Conservation (phyloP, 2,113 vertebrate genomes). For the Copsychus sechellarum region DNA sequence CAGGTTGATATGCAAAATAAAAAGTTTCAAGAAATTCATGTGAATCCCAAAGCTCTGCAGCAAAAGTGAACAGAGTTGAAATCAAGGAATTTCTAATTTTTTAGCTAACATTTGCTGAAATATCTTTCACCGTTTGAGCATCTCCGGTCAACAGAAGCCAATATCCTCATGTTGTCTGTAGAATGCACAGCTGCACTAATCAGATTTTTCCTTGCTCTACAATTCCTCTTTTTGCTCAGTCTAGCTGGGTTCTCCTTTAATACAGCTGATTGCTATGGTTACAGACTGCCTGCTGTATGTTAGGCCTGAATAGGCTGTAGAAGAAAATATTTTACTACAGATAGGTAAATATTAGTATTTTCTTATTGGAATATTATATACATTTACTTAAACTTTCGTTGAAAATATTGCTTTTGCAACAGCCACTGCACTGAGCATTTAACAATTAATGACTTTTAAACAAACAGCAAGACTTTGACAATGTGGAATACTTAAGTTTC, state of each 20-base stretch:
- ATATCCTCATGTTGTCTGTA: not conserved
- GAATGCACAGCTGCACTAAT: not conserved
- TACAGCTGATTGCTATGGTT: slow-evolving; percentile 22
- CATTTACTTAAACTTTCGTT: not conserved
- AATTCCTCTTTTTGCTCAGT: slow-evolving; percentile 7
- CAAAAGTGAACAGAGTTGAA: not conserved
- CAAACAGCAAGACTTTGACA: not conserved
- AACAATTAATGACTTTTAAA: not conserved
- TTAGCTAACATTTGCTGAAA: not conserved
- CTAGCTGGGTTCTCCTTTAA: not conserved
- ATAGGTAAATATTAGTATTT: not conserved
- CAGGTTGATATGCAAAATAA: not conserved
- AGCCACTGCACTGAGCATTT: not conserved
- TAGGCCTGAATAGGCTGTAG: not conserved
- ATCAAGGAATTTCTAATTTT: not conserved
- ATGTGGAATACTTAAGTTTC: not conserved
- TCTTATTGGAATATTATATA: not conserved
- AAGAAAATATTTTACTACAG: slow-evolving; percentile 7
- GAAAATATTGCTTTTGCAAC: not conserved
- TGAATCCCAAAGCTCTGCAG: not conserved
- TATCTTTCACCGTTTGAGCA: not conserved
- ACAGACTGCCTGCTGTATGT: not conserved
- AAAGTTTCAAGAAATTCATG: not conserved
- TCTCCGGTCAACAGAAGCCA: not conserved
- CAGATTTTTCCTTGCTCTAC: not conserved